Evolutionary conservation across 2,888 invertebrate genomes (phyloP).

Genomic region (Eristalinus aeneus): DNA sequence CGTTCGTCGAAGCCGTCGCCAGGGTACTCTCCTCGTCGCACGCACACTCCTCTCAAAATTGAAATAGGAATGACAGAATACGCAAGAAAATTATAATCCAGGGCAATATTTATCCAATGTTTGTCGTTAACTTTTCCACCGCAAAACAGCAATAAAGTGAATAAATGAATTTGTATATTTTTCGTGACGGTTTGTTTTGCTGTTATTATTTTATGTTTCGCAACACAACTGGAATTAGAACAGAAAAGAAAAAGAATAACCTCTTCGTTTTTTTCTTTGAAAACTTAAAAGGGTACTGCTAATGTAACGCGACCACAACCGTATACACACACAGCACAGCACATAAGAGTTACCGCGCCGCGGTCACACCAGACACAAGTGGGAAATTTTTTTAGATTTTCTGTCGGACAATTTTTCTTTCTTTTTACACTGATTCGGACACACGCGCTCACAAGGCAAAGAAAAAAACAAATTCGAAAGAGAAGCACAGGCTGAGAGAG

Average conservation of each 20-base stretch:
- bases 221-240: slow-evolving; percentile 32
- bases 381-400: slow-evolving; percentile 14
- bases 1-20: background rate
- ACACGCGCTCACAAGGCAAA: slow-evolving; percentile 36
- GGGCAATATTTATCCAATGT: slow-evolving; percentile 32
- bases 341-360: background rate
- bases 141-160: background rate
- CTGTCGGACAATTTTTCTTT: background rate
- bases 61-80: slow-evolving; percentile 17
- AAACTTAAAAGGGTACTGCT: background rate
- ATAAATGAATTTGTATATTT: slow-evolving; percentile 4
- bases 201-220: slow-evolving; percentile 1
- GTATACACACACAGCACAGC: slow-evolving; percentile 36
- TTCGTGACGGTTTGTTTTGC: background rate
- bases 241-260: background rate
- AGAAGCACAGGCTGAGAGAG: slow-evolving; percentile 11
- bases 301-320: slow-evolving; percentile 54
- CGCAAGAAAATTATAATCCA: slow-evolving; percentile 28
- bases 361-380: slow-evolving; percentile 6
- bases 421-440: slow-evolving; percentile 9
- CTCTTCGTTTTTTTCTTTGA: background rate
- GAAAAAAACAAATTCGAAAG: slow-evolving; percentile 15
- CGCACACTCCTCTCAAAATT: slow-evolving; percentile 11
- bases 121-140: slow-evolving; percentile 23
- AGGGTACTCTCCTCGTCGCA: slow-evolving; percentile 11